Evolutionary conservation across 2,888 invertebrate species (phyloP).

Genomic region (Luperina nickerlii): DNA sequence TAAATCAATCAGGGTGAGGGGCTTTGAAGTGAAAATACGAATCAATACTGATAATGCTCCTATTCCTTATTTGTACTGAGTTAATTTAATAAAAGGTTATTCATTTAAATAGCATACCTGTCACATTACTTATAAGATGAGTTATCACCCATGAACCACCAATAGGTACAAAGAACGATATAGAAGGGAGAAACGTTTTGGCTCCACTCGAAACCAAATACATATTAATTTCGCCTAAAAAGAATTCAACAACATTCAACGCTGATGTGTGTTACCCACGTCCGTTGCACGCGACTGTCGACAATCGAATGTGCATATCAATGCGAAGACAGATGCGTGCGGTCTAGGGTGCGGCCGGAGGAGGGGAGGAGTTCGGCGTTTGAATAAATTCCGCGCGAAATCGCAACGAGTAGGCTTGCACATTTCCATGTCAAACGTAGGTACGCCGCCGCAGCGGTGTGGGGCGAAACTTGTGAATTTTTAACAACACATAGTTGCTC

Average conservation of each 20-base stretch:
- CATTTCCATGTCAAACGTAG: constrained; percentile 89
- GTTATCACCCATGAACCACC: constrained; percentile 39
- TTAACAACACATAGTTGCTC: constrained; percentile 78
- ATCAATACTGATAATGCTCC: constrained; percentile 31
- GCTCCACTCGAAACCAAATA: constrained; percentile 37
- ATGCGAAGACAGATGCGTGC: constrained; percentile 79
- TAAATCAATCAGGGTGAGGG: constrained; percentile 37
- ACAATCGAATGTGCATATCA: constrained; percentile 86
- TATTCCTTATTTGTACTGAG: not conserved
- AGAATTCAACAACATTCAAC: constrained; percentile 53
- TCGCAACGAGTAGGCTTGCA: constrained; percentile 79
- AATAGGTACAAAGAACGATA: constrained; percentile 8
- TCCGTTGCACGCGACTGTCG: constrained; percentile 70
- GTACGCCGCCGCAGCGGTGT: constrained; percentile 67
- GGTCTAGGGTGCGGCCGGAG: constrained; percentile 60
- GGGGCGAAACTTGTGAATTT: constrained; percentile 80
- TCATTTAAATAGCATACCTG: constrained; percentile 35
- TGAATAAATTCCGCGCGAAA: constrained; percentile 83
- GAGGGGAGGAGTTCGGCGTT: constrained; percentile 70
- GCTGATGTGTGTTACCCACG: constrained; percentile 70
- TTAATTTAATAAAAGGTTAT: constrained; percentile 39
- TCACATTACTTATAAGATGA: constrained; percentile 43
- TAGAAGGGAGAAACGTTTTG: constrained; percentile 20
- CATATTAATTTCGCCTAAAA: constrained; percentile 47
- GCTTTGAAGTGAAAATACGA: constrained; percentile 46